Conservation (phyloP, 1,140 invertebrate species). For the Metopolophium dirhodum region DNA sequence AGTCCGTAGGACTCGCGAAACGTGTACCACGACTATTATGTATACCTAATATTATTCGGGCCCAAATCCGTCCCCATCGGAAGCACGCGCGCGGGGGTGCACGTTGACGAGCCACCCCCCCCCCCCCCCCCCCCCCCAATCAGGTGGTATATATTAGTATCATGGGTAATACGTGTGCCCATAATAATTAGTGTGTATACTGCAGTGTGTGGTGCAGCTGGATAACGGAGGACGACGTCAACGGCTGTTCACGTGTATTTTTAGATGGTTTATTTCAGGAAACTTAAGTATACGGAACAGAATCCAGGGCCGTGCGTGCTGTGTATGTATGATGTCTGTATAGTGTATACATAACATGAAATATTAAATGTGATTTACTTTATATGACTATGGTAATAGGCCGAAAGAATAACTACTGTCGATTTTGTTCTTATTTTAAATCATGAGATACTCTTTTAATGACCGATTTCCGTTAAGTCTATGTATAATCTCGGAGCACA, state of each 20-base stretch:
- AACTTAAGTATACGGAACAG: not conserved
- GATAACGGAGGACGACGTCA: not conserved
- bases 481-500: no score
- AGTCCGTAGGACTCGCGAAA: not conserved
- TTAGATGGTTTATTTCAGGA: constrained; percentile 47
- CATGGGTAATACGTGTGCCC: not conserved
- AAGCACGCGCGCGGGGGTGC: no score
- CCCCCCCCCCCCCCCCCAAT: not conserved
- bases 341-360: not conserved
- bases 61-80: not conserved
- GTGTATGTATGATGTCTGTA: not conserved
- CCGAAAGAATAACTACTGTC: no score
- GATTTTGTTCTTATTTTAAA: no score
- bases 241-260: not conserved
- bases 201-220: not conserved
- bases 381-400: not conserved
- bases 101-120: not conserved
- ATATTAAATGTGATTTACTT: not conserved
- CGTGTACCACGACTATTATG: not conserved
- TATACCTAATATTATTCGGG: not conserved
- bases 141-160: not conserved
- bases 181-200: not conserved
- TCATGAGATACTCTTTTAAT: no score
- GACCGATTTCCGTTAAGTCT: no score
- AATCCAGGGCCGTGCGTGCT: not conserved